phyloP scores from a whole-genome alignment of 2,797 vertebrate genomes.

The Acanthurus tractus region DNA sequence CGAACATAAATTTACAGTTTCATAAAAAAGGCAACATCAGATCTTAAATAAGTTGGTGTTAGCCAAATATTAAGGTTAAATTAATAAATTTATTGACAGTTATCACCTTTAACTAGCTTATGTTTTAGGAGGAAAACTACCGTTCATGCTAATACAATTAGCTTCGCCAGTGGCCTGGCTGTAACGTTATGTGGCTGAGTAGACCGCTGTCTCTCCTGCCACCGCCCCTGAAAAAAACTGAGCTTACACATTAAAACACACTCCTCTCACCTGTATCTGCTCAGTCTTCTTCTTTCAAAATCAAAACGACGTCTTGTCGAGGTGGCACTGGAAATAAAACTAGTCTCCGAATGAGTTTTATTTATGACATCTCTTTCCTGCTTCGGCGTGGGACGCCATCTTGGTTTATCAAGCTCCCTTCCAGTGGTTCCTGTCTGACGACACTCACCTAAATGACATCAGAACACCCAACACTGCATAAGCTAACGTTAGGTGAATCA shows the following conservation, averaged over 20 bases:
- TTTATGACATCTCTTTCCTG: constrained; percentile 84
- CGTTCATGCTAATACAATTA: constrained; percentile 49
- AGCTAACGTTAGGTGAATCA: constrained; percentile 4
- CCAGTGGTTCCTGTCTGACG: constrained; percentile 81
- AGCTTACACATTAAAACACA: neutral
- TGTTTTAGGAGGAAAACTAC: constrained; percentile 6
- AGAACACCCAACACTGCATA: neutral
- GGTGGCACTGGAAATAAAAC: constrained; percentile 29
- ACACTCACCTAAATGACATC: constrained; percentile 65
- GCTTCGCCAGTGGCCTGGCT: constrained; percentile 71
- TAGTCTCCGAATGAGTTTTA: constrained; percentile 73
- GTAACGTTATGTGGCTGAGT: constrained; percentile 48
- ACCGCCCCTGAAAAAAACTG: constrained; percentile 79
- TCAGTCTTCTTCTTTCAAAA: constrained; percentile 71
- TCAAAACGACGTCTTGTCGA: constrained; percentile 49
- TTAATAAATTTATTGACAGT: rapidly evolving
- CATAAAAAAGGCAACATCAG: neutral
- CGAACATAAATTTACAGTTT: neutral
- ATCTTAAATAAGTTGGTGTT: too few relatives aligned
- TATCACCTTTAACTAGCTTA: neutral
- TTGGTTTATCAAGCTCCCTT: constrained; percentile 82
- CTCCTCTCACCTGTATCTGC: constrained; percentile 76
- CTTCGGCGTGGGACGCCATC: constrained; percentile 88
- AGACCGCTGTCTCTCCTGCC: constrained; percentile 70
- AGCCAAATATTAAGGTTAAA: neutral